These are phyloP conservation scores for Meda fulgida DNA, from an alignment of 2,797 vertebrate species.

Conservation along the genomic window DNA sequence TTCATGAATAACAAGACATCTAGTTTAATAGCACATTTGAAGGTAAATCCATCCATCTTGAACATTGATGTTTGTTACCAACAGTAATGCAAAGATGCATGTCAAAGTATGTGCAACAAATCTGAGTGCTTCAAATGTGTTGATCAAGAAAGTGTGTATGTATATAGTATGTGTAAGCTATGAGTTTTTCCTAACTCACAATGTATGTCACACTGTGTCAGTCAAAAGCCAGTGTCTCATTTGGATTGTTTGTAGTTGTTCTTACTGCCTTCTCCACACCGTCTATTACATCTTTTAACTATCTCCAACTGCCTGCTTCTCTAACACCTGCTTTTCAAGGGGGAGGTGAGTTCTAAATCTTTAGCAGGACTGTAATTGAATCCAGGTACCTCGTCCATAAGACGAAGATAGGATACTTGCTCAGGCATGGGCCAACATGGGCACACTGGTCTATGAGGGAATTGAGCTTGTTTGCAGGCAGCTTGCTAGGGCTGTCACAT, in stretches of 20 bases:
- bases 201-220: background rate
- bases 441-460: slow-evolving; percentile 32
- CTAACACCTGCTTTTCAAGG: slow-evolving; percentile 37
- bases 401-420: slow-evolving; percentile 33
- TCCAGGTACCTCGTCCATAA: slow-evolving; percentile 26
- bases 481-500: slow-evolving; percentile 54
- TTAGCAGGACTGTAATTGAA: slow-evolving; percentile 37
- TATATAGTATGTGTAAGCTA: background rate
- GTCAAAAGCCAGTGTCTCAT: background rate
- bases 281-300: background rate
- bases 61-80: background rate
- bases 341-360: slow-evolving; percentile 23
- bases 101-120: background rate
- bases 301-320: slow-evolving; percentile 1
- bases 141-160: background rate
- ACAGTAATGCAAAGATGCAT: background rate
- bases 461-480: slow-evolving; percentile 51
- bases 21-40: background rate
- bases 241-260: slow-evolving; percentile 8
- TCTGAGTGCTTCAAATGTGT: background rate
- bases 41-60: slow-evolving; percentile 2
- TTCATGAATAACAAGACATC: background rate
- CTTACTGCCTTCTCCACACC: background rate
- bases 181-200: background rate
- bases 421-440: slow-evolving; percentile 45